A percentile compares a stretch with the other conserved stretches of the same genome.
Evolutionary conservation across 2,113 vertebrate genomes (phyloP).

Genomic region (Neodontobutis hainanensis): DNA sequence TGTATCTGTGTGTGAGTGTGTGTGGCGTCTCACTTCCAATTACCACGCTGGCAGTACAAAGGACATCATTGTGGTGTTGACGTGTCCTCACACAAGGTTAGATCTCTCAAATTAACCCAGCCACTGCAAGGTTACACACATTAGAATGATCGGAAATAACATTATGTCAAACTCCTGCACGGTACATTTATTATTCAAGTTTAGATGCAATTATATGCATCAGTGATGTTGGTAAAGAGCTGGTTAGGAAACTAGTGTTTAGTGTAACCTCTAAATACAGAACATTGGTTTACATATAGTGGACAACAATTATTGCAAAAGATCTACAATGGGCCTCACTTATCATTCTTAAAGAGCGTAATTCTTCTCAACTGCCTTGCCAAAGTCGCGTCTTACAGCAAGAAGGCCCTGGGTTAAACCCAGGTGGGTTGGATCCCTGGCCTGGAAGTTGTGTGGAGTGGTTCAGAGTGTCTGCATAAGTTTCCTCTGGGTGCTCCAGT

Average conservation of each 20-base stretch:
- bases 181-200: slow-evolving; percentile 13
- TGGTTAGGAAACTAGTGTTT: background rate
- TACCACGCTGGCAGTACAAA: slow-evolving; percentile 14
- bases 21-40: slow-evolving; percentile 32
- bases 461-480: no score
- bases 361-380: no score
- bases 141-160: background rate
- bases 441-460: no score
- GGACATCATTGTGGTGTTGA: slow-evolving; percentile 11
- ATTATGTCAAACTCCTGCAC: background rate
- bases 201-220: slow-evolving; percentile 24
- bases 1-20: slow-evolving; percentile 28
- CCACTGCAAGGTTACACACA: background rate
- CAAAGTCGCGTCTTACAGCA: no score
- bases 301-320: no score
- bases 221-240: slow-evolving; percentile 18
- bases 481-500: no score
- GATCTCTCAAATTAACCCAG: slow-evolving; percentile 23
- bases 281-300: no score
- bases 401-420: no score
- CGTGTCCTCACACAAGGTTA: slow-evolving; percentile 22
- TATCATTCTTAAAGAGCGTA: no score
- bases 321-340: no score
- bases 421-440: no score
- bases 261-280: no score